Percentiles rank a stretch among this genome's conserved stretches.
These are phyloP conservation scores for Chloromyia formosa DNA, from an alignment of 2,888 invertebrate genomes.

Conservation along the genomic window DNA sequence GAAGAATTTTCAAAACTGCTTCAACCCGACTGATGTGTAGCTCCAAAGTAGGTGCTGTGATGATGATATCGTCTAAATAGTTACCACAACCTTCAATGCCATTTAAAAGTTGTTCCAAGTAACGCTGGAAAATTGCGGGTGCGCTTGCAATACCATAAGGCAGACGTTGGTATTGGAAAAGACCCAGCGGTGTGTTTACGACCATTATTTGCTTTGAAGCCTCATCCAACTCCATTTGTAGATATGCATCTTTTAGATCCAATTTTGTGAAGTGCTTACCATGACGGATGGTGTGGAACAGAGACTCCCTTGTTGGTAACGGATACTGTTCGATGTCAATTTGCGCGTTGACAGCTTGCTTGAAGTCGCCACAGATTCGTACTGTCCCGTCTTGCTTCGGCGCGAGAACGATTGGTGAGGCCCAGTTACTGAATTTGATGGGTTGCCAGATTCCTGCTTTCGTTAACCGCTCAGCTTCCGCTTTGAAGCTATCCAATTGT, in stretches of 20 bases:
- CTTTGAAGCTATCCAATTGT: neutral
- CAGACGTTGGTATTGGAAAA: constrained; percentile 51
- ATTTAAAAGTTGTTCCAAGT: constrained; percentile 51
- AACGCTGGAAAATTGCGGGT: constrained; percentile 48
- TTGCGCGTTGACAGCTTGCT: neutral
- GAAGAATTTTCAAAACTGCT: too few species aligned
- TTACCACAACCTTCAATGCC: too few species aligned
- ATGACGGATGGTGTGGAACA: neutral
- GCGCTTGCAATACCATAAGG: constrained; percentile 50
- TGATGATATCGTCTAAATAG: too few species aligned
- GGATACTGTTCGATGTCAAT: constrained; percentile 8
- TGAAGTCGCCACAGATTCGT: constrained; percentile 11
- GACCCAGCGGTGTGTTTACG: constrained; percentile 48
- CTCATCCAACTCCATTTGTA: constrained; percentile 46
- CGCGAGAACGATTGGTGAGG: constrained; percentile 17
- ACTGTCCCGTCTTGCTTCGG: neutral
- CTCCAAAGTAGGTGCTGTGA: too few species aligned
- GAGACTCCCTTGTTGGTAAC: neutral
- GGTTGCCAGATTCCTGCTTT: neutral
- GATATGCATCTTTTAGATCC: constrained; percentile 45
- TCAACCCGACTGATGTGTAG: too few species aligned
- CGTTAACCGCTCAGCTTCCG: neutral
- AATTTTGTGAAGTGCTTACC: constrained; percentile 24
- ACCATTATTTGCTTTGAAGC: constrained; percentile 44
- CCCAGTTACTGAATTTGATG: constrained; percentile 10